Evolutionary conservation across 2,888 invertebrate genomes (phyloP).

Genomic region (Microctonus aethiopoides): DNA sequence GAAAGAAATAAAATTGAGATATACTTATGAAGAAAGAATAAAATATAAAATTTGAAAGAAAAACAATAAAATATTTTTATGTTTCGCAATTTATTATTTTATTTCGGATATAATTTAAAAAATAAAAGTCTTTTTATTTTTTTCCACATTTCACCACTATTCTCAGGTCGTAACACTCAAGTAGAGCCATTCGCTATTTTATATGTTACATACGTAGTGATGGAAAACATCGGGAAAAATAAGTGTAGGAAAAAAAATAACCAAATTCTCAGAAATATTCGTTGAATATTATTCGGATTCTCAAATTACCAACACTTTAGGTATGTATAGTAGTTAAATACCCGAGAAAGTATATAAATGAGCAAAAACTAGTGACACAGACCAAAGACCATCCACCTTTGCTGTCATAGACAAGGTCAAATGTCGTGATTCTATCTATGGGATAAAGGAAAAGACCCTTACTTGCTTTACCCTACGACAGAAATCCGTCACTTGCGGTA

Average conservation of each 20-base stretch:
- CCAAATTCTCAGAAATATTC: neutral
- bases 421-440: neutral
- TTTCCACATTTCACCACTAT: neutral
- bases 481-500: slow-evolving; percentile 18
- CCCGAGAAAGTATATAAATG: neutral
- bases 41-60: neutral
- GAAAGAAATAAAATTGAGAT: neutral
- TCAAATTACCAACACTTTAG: neutral
- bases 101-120: neutral
- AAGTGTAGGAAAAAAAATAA: neutral
- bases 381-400: neutral
- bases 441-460: slow-evolving; percentile 17
- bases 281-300: neutral
- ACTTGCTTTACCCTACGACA: slow-evolving; percentile 1
- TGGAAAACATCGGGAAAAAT: neutral
- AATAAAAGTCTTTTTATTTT: neutral
- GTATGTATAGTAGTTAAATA: neutral
- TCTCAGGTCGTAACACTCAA: neutral
- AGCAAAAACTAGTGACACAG: neutral
- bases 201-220: neutral
- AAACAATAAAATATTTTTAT: neutral
- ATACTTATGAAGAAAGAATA: too few species aligned
- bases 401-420: slow-evolving; percentile 3
- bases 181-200: neutral
- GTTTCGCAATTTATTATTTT: neutral